Percentiles rank a stretch among this genome's conserved stretches.
phyloP scores from a whole-genome alignment of 23 tunicate genomes.

The Aplidium turbinatum region DNA sequence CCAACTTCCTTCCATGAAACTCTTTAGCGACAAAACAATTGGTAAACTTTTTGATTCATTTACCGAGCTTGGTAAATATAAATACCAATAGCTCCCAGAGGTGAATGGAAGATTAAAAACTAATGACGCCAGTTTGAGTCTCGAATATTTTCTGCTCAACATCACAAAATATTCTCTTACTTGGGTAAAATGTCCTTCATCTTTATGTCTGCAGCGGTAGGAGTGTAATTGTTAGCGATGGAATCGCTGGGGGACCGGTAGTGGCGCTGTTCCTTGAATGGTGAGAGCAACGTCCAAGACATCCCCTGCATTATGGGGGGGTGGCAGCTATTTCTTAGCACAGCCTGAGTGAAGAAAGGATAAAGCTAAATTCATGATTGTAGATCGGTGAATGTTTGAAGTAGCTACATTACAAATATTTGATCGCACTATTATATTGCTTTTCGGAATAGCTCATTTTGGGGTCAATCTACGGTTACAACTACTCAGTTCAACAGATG shows the following conservation, averaged over 20 bases:
- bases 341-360: slow-evolving; percentile 34
- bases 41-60: no score
- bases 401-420: no score
- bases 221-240: slow-evolving; percentile 87
- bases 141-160: background rate
- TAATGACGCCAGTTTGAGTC: no score
- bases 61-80: no score
- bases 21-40: no score
- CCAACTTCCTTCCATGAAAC: no score
- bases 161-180: background rate
- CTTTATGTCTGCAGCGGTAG: slow-evolving; percentile 69
- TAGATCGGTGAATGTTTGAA: no score
- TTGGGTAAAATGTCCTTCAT: slow-evolving; percentile 43
- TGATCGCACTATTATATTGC: no score
- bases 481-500: no score
- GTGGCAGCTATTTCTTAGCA: slow-evolving; percentile 74
- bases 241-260: slow-evolving; percentile 81
- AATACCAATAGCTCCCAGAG: no score
- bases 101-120: no score
- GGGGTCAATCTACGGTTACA: no score
- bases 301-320: slow-evolving; percentile 95
- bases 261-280: slow-evolving; percentile 80
- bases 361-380: background rate
- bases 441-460: background rate
- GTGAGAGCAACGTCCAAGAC: slow-evolving; percentile 86